Percentiles rank a stretch among this genome's conserved stretches.
These are phyloP conservation scores for Helarctos malayanus DNA, from an alignment of 2,797 vertebrate species.

Conservation along the genomic window DNA sequence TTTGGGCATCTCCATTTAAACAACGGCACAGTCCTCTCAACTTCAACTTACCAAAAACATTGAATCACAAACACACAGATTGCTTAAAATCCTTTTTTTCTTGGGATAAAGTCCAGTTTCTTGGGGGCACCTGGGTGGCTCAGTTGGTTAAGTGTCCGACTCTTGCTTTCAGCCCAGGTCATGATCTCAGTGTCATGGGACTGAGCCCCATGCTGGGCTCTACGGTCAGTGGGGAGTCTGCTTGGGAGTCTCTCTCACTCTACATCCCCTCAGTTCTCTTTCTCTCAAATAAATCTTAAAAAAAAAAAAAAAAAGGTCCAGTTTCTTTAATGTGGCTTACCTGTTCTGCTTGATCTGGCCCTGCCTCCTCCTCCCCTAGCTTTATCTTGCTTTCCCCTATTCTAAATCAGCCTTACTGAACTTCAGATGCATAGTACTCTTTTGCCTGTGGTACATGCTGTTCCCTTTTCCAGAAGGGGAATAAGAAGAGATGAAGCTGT, in stretches of 20 bases:
- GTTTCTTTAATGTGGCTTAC: neutral
- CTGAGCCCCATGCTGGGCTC: neutral
- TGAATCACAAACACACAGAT: neutral
- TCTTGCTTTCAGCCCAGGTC: neutral
- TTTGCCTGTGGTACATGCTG: neutral
- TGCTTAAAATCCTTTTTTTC: conserved; percentile 20
- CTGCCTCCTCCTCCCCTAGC: neutral
- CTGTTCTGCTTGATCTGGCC: neutral
- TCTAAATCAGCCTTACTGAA: neutral
- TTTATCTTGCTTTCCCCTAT: neutral
- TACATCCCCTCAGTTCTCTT: too few relatives aligned
- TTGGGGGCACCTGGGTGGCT: neutral
- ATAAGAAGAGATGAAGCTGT: neutral
- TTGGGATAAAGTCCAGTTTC: neutral
- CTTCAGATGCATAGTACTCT: neutral
- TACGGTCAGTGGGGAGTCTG: neutral
- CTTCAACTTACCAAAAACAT: neutral
- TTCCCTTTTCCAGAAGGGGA: conserved; percentile 5
- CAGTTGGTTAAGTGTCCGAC: neutral
- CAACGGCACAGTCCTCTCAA: neutral
- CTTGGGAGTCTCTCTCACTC: neutral
- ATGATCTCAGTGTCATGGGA: neutral
- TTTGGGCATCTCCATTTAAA: neutral
- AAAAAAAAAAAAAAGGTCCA: neutral
- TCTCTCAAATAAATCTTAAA: neutral